These are phyloP conservation scores for Luidia sarsii DNA, from an alignment of 53 echinoderm and acorn worm species.

Conservation along the genomic window DNA sequence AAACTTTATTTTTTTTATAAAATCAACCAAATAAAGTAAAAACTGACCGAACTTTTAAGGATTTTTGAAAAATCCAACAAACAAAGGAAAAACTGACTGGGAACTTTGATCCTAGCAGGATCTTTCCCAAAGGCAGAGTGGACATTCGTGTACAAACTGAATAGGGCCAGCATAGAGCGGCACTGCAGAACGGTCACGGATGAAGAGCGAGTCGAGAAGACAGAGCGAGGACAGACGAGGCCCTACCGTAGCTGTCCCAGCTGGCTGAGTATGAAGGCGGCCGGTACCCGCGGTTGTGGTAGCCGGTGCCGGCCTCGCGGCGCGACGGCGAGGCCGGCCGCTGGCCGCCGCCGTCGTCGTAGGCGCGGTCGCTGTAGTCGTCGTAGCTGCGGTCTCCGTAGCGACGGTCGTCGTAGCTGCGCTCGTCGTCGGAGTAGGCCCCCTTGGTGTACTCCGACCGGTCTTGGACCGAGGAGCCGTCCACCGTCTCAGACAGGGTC, in stretches of 20 bases:
- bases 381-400: conserved; percentile 57
- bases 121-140: too few relatives aligned
- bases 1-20: too few relatives aligned
- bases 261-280: conserved; percentile 77
- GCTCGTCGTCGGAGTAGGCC: conserved; percentile 63
- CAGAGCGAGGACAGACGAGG: too few relatives aligned
- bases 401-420: conserved; percentile 60
- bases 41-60: too few relatives aligned
- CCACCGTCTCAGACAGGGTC: conserved; percentile 50
- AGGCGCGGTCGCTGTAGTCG: conserved; percentile 51
- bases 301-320: conserved; percentile 44
- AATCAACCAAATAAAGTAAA: too few relatives aligned
- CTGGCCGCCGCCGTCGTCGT: conserved; percentile 45
- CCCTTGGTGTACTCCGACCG: conserved; percentile 51
- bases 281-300: conserved; percentile 70
- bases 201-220: too few relatives aligned
- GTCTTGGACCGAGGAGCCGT: conserved; percentile 48
- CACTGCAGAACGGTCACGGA: too few relatives aligned
- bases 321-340: conserved; percentile 55
- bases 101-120: too few relatives aligned
- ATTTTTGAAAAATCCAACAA: too few relatives aligned
- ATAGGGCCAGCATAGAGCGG: too few relatives aligned
- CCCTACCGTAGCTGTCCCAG: conserved; percentile 84
- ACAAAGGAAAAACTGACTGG: too few relatives aligned
- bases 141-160: too few relatives aligned